A percentile compares a stretch with the other conserved stretches of the same genome.
phyloP scores from a whole-genome alignment of 2,888 invertebrate species.

The Xestia rhomboidea region DNA sequence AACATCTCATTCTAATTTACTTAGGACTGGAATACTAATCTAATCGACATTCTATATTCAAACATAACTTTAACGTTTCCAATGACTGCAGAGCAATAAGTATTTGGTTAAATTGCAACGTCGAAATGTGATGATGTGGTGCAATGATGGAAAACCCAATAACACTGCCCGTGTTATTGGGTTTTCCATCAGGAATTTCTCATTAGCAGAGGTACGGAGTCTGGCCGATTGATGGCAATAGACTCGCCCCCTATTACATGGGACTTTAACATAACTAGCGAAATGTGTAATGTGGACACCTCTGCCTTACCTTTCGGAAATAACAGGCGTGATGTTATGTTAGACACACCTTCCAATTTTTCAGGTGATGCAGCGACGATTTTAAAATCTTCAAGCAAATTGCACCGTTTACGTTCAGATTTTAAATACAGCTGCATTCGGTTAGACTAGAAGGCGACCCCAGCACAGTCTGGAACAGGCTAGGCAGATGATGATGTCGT shows the following conservation, averaged over 20 bases:
- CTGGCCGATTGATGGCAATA: background rate
- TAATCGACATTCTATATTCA: constrained; percentile 49
- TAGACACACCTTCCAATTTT: constrained; percentile 17
- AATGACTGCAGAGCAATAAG: background rate
- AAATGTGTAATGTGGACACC: background rate
- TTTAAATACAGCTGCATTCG: too few relatives aligned
- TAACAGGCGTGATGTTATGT: background rate
- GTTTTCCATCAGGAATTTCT: background rate
- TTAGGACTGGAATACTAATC: constrained; percentile 53
- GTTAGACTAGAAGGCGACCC: too few relatives aligned
- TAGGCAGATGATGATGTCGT: too few relatives aligned
- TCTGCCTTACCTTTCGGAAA: background rate
- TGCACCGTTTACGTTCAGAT: background rate
- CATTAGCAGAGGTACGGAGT: background rate
- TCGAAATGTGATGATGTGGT: too few relatives aligned
- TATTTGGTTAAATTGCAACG: background rate
- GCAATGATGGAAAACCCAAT: too few relatives aligned
- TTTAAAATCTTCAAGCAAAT: constrained; percentile 14
- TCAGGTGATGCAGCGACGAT: background rate
- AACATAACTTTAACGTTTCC: constrained; percentile 7
- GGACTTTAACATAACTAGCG: background rate
- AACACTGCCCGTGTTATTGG: too few relatives aligned
- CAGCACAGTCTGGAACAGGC: too few relatives aligned
- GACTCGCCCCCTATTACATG: background rate
- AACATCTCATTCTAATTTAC: constrained; percentile 42